Evolutionary conservation across 2,888 invertebrate genomes (phyloP).

Genomic region (Andrena hattorfiana): DNA sequence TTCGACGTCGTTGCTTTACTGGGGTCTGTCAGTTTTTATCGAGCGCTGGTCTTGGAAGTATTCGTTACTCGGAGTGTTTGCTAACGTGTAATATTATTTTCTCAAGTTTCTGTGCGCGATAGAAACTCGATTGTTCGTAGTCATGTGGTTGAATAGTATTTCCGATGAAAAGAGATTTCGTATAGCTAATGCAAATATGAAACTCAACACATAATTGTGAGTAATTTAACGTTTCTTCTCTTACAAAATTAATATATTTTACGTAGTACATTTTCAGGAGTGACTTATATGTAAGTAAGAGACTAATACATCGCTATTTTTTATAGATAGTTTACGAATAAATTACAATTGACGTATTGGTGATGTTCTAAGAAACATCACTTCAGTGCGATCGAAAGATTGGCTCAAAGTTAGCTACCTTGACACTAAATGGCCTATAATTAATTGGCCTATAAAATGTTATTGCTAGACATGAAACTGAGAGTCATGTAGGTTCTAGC

Average conservation of each 20-base stretch:
- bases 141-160: background rate
- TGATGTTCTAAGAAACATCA: constrained; percentile 8
- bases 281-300: constrained; percentile 7
- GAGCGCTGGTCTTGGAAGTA: background rate
- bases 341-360: background rate
- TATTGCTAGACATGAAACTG: background rate
- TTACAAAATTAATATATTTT: constrained; percentile 5
- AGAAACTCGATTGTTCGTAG: background rate
- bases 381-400: background rate
- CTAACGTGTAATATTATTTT: background rate
- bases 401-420: background rate
- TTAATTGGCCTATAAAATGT: background rate
- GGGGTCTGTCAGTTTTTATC: background rate
- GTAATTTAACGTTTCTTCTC: constrained; percentile 18
- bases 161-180: background rate
- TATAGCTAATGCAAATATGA: background rate
- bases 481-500: background rate
- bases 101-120: background rate
- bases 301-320: background rate
- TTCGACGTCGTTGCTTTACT: background rate
- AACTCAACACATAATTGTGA: background rate
- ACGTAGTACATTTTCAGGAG: background rate
- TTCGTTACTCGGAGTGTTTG: background rate
- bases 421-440: background rate
- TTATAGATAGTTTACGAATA: background rate